Percentiles rank a stretch among this genome's conserved stretches.
Evolutionary conservation across 1,140 invertebrate species (phyloP).

Genomic region (Propsilocerus akamusi): DNA sequence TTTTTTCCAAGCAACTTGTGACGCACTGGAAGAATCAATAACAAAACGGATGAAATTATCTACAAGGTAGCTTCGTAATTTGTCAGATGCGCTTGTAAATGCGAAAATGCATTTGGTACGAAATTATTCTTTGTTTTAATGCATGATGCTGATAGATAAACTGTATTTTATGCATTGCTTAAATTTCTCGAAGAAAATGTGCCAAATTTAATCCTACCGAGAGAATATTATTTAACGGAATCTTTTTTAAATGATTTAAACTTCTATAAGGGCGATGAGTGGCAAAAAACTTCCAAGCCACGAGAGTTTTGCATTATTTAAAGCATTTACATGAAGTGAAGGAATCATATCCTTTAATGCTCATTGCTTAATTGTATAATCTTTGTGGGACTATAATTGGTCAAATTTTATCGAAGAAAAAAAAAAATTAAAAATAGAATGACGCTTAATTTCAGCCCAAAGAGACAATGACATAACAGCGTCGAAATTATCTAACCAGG

Average conservation of each 20-base stretch:
- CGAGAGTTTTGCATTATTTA: slow-evolving; percentile 43
- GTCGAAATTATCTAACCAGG: slow-evolving; percentile 11
- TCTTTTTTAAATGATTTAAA: slow-evolving; percentile 55
- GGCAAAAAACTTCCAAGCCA: slow-evolving; percentile 35
- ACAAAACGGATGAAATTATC: slow-evolving; percentile 45
- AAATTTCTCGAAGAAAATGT: slow-evolving; percentile 42
- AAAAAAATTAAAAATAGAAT: slow-evolving; percentile 34
- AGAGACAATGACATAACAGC: slow-evolving; percentile 6
- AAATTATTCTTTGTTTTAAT: slow-evolving; percentile 8
- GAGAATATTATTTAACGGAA: slow-evolving; percentile 35
- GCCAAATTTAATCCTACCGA: slow-evolving; percentile 17
- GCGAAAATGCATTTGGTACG: slow-evolving; percentile 64
- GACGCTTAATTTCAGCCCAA: slow-evolving; percentile 22
- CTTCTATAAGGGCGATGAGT: slow-evolving; percentile 47
- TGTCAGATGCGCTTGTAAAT: slow-evolving; percentile 61
- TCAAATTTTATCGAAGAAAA: slow-evolving; percentile 56
- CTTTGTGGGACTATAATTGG: slow-evolving; percentile 57
- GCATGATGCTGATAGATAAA: slow-evolving; percentile 41
- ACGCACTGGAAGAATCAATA: slow-evolving; percentile 18
- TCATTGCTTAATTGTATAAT: slow-evolving; percentile 65
- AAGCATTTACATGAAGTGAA: slow-evolving; percentile 45
- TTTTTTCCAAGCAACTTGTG: too few species aligned
- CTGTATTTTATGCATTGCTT: slow-evolving; percentile 66
- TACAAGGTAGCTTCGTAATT: slow-evolving; percentile 51
- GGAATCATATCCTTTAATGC: slow-evolving; percentile 38